Percentiles rank a stretch among this genome's conserved stretches.
Conservation (phyloP, 2,113 vertebrate genomes). For the Herpetotheres cachinnans region DNA sequence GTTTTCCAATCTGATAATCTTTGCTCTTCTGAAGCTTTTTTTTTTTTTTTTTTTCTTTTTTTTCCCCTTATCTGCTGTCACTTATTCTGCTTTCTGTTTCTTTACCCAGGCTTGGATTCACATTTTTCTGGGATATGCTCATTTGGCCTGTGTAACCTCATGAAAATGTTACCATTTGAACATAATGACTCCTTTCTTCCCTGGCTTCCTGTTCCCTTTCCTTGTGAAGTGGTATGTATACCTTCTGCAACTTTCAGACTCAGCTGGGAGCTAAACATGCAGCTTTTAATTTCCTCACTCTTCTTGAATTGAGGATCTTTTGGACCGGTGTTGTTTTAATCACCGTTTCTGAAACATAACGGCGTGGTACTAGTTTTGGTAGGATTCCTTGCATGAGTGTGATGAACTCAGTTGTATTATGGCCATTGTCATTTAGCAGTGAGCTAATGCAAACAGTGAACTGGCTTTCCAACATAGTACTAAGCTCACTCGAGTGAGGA, state of each 20-base stretch:
- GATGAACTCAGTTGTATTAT: background rate
- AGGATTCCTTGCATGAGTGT: background rate
- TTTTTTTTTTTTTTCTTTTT: too few species aligned
- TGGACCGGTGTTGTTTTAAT: background rate
- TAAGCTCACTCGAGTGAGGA: background rate
- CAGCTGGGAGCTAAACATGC: slow-evolving; percentile 22
- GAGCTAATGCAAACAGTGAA: background rate
- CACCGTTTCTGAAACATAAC: background rate
- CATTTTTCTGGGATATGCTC: slow-evolving; percentile 52
- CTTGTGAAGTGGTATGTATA: slow-evolving; percentile 53
- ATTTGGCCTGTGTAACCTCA: slow-evolving; percentile 45
- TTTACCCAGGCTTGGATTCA: slow-evolving; percentile 1
- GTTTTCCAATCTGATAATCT: background rate
- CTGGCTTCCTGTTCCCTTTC: slow-evolving; percentile 56
- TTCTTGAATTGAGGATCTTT: background rate
- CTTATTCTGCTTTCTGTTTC: slow-evolving; percentile 1
- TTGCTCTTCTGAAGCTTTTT: background rate
- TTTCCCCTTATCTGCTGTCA: background rate
- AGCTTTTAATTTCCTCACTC: slow-evolving; percentile 49
- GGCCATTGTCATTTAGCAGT: background rate
- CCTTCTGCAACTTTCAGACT: slow-evolving; percentile 42
- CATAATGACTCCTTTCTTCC: slow-evolving; percentile 55
- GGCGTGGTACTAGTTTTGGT: background rate
- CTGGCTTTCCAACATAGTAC: background rate
- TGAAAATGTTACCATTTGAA: slow-evolving; percentile 39